These are phyloP conservation scores for Symphodus melops DNA, from an alignment of 2,113 vertebrate genomes.

Conservation along the genomic window DNA sequence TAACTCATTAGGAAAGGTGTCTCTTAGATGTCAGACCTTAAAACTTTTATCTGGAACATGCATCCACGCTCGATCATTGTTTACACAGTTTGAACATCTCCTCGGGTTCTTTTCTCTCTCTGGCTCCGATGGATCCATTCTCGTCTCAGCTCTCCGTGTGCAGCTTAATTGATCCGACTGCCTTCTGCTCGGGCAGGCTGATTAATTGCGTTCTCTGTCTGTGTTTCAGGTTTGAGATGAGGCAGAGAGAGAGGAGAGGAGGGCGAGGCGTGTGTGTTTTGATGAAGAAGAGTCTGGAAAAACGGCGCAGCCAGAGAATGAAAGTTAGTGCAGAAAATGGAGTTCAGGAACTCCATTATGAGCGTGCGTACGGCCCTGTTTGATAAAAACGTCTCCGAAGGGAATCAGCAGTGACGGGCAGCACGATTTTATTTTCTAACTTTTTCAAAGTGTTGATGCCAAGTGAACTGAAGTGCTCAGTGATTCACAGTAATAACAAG, in stretches of 20 bases:
- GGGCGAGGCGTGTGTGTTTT: not conserved
- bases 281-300: conserved; percentile 48
- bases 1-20: not conserved
- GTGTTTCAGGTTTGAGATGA: conserved; percentile 53
- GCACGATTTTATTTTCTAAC: conserved; percentile 17
- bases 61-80: conserved; percentile 34
- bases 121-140: conserved; percentile 37
- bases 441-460: conserved; percentile 14
- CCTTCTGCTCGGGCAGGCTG: conserved; percentile 27
- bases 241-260: conserved; percentile 9
- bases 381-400: conserved; percentile 47
- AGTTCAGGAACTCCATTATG: conserved; percentile 67
- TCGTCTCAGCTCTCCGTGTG: conserved; percentile 11
- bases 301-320: conserved; percentile 16
- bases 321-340: conserved; percentile 51
- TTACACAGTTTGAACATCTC: conserved; percentile 41
- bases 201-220: conserved; percentile 52
- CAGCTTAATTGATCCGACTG: conserved; percentile 61
- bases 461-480: not conserved
- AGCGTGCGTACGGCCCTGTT: conserved; percentile 45
- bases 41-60: not conserved
- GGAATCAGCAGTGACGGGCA: conserved; percentile 20
- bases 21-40: not conserved
- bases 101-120: conserved; percentile 2
- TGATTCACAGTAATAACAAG: conserved; percentile 5